These are phyloP conservation scores for Siniperca chuatsi DNA, from an alignment of 2,113 vertebrate genomes.

Conservation along the genomic window DNA sequence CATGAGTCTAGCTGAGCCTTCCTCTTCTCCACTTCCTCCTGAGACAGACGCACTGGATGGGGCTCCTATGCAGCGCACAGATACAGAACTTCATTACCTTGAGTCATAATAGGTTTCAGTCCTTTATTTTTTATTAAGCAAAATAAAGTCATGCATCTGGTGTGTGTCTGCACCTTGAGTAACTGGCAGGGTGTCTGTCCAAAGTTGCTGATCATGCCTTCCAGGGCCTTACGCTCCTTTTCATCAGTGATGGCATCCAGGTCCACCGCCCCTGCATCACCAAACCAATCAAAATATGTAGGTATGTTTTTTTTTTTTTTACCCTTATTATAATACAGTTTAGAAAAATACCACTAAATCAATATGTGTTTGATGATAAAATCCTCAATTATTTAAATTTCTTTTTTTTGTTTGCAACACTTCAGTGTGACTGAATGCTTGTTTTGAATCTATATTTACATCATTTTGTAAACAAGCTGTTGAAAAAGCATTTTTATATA, in stretches of 20 bases:
- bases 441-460: neutral
- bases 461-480: neutral
- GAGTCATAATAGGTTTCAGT: neutral
- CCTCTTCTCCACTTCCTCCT: conserved; percentile 92
- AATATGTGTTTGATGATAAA: neutral
- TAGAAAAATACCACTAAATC: neutral
- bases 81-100: neutral
- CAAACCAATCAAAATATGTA: neutral
- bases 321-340: neutral
- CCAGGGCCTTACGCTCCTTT: conserved; percentile 96
- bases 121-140: neutral
- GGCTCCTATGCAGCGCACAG: conserved; percentile 87
- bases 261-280: conserved; percentile 92
- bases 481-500: neutral
- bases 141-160: neutral
- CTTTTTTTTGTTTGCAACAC: no score
- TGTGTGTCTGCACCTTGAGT: conserved; percentile 87
- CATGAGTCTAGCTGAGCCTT: conserved; percentile 88
- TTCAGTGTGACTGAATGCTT: no score
- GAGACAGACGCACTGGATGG: conserved; percentile 92
- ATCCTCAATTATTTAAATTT: neutral
- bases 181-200: conserved; percentile 98
- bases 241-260: conserved; percentile 96
- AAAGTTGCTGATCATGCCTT: conserved; percentile 99
- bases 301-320: no score